Base-by-base conservation (phyloP, 2,888 invertebrate species). In the Hypercompe scribonia region DNA sequence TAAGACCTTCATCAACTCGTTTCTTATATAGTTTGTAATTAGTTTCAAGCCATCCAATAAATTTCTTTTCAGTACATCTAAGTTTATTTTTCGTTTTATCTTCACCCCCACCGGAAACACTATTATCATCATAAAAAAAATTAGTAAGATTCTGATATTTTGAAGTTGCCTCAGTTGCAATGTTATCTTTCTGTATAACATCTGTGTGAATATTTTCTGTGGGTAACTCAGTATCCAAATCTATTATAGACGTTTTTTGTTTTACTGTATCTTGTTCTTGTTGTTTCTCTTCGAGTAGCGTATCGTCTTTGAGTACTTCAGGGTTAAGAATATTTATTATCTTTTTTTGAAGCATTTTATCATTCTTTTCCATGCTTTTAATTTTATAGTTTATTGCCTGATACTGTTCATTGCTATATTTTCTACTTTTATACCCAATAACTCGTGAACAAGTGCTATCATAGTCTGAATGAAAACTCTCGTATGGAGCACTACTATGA, bases 21-120 rank as follows among this genome's bases (percentile, higher is more conserved):
- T 91, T 79, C 86, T 92, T 94, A 80, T 92, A 92, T 68, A 86
- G 78, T 84, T 93, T 92, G 76, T 93, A 95, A 85, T 90, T 90
- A 21, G 82, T 77, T 85, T 92, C 93, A 70, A 95, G 86, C 95
- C 95, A 95, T 46, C 85, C 72, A 46, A 90, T 88, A 70, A 95
- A 84, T 78, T 88, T 90, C 15, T 81, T 84, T 80, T 89, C 89
- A 78, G 82, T 84, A 13, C 66, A 81, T 71, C 74, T 81, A 75
- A 66, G 65, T 81, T 81, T 39, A 81, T 46, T 78, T 10, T 54
- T 13, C 18, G 72, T 69, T 10, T 68, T 66, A 36, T 70, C 68
- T 28, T 65, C 31, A 11, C 15, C 63, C n/a, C 28, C 65, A 24
- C 33, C n/a, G 8, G 13, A 50, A 10, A 3, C 1, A 31, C 42